Evolutionary conservation across 2,797 vertebrate genomes (phyloP).

Genomic region (Botia kubotai): DNA sequence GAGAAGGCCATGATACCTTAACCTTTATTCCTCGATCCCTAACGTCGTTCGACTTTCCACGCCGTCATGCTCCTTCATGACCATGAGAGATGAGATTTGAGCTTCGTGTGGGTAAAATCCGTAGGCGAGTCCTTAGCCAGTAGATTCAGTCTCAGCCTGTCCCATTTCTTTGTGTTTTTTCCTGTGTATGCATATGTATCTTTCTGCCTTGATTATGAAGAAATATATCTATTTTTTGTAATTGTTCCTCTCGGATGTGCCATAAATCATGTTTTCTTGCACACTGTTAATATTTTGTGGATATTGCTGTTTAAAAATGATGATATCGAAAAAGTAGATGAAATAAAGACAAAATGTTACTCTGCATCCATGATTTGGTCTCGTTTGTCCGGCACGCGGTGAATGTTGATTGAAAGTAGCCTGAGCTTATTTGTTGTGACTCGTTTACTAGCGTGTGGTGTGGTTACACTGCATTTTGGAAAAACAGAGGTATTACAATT

Average conservation of each 20-base stretch:
- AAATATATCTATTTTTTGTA: constrained; percentile 85
- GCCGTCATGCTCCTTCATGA: constrained; percentile 30
- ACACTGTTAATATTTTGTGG: constrained; percentile 89
- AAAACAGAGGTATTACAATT: neutral
- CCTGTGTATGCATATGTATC: constrained; percentile 79
- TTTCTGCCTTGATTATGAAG: constrained; percentile 84
- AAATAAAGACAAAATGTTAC: constrained; percentile 58
- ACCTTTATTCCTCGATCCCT: constrained; percentile 39
- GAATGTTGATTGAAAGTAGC: too few relatives aligned
- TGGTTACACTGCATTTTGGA: neutral
- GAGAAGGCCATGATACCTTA: constrained; percentile 45
- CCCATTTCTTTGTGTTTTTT: constrained; percentile 77
- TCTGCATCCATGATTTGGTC: constrained; percentile 12
- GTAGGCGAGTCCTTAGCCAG: constrained; percentile 66
- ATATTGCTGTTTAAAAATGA: constrained; percentile 83
- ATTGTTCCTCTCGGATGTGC: constrained; percentile 81
- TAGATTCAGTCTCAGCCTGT: constrained; percentile 67
- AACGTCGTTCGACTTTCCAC: constrained; percentile 25
- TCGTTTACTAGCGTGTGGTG: neutral
- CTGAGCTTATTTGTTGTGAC: too few relatives aligned
- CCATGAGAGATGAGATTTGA: constrained; percentile 59
- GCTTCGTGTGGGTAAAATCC: constrained; percentile 64
- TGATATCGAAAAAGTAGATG: constrained; percentile 78
- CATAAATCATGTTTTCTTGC: constrained; percentile 83
- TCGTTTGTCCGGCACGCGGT: neutral